A percentile compares a stretch with the other conserved stretches of the same genome.
phyloP scores from a whole-genome alignment of 2,113 vertebrate genomes.

The Lamprotornis superbus region DNA sequence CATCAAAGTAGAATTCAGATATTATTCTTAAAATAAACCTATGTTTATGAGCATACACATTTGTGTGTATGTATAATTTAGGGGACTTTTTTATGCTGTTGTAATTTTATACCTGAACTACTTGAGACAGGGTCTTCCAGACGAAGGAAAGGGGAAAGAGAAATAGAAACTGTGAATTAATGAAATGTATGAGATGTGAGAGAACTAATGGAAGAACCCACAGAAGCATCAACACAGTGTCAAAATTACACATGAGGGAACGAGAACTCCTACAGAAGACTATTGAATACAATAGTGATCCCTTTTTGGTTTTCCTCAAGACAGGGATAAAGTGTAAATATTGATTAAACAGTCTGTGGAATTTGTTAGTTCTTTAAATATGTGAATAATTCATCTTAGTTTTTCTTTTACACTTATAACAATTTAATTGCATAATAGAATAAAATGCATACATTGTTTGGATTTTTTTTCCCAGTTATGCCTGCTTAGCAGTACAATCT shows the following conservation, averaged over 20 bases:
- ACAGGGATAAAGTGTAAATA: not conserved
- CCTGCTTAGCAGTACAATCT: not conserved
- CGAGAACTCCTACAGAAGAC: not conserved
- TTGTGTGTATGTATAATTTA: not conserved
- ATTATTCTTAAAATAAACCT: not conserved
- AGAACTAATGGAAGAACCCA: not conserved
- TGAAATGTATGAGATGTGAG: not conserved
- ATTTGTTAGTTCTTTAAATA: not conserved
- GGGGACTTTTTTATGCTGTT: fast-evolving
- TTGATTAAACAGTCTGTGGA: not conserved
- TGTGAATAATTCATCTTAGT: not conserved
- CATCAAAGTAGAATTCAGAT: not conserved
- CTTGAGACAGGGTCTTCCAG: not conserved
- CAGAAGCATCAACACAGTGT: not conserved
- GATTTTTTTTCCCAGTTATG: not conserved
- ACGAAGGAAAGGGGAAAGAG: not conserved
- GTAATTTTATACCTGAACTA: not conserved
- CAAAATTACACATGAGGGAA: not conserved
- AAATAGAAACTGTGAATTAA: not conserved
- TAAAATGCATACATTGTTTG: not conserved
- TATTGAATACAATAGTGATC: not conserved
- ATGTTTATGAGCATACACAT: not conserved
- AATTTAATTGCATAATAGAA: not conserved
- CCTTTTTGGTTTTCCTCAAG: not conserved
- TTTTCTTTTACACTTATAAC: not conserved